Percentiles rank a stretch among this genome's conserved stretches.
phyloP scores from a whole-genome alignment of 2,888 invertebrate genomes.

The Orthosia gracilis region DNA sequence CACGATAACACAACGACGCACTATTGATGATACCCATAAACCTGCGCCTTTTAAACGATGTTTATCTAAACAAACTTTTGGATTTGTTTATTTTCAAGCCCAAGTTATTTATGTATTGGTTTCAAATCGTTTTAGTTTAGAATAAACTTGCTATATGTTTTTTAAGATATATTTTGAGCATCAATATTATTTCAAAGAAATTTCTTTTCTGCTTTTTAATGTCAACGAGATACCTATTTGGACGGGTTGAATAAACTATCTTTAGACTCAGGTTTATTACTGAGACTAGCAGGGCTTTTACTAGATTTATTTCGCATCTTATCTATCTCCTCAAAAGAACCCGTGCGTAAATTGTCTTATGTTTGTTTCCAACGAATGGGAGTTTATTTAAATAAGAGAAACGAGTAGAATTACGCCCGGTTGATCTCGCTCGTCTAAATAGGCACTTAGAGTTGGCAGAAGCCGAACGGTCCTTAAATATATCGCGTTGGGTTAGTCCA shows the following conservation, averaged over 20 bases:
- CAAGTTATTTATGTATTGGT: constrained; percentile 17
- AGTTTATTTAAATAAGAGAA: constrained; percentile 57
- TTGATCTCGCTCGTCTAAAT: constrained; percentile 54
- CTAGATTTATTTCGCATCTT: constrained; percentile 47
- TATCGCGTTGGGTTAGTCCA: constrained; percentile 48
- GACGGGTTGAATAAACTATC: constrained; percentile 30
- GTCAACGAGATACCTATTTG: constrained; percentile 33
- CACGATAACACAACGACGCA: constrained; percentile 33
- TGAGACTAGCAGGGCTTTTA: constrained; percentile 22
- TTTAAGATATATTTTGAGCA: constrained; percentile 24
- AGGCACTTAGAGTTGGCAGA: constrained; percentile 59
- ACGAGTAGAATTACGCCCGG: constrained; percentile 53
- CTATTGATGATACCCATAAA: constrained; percentile 29
- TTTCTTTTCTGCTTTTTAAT: constrained; percentile 8
- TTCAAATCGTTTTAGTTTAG: constrained; percentile 8
- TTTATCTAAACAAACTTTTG: constrained; percentile 15
- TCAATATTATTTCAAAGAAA: constrained; percentile 19
- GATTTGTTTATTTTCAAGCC: constrained; percentile 39
- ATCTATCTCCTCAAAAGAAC: constrained; percentile 34
- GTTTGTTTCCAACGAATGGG: constrained; percentile 54
- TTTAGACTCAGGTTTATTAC: constrained; percentile 22
- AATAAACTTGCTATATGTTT: constrained; percentile 20
- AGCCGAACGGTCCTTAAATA: constrained; percentile 58
- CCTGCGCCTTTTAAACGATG: constrained; percentile 22
- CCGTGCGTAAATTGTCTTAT: constrained; percentile 40